Conservation (phyloP, 1,140 invertebrate genomes). For the Radopholus similis region DNA sequence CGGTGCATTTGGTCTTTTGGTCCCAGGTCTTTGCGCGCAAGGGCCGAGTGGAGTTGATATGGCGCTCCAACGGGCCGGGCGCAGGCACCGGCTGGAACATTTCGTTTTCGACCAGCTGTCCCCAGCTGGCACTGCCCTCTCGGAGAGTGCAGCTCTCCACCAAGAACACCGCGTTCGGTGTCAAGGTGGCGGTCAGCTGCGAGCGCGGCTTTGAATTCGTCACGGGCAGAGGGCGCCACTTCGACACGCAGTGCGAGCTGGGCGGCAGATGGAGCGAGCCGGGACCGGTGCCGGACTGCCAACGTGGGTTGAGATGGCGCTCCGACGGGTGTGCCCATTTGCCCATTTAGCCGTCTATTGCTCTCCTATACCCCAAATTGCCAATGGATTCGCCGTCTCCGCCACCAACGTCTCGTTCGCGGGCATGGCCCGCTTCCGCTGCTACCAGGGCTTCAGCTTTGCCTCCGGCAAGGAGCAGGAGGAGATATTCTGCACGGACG, state of each 20-base stretch:
- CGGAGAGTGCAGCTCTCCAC: conserved; percentile 73
- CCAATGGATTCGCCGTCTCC: conserved; percentile 90
- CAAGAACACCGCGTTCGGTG: conserved; percentile 84
- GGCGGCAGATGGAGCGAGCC: conserved; percentile 86
- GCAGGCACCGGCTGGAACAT: conserved; percentile 80
- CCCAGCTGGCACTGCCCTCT: conserved; percentile 74
- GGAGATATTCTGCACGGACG: conserved; percentile 61
- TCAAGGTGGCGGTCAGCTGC: conserved; percentile 81
- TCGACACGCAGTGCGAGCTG: conserved; percentile 69
- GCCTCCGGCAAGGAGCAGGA: conserved; percentile 79
- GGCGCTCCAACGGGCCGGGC: conserved; percentile 80
- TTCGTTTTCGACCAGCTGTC: conserved; percentile 87
- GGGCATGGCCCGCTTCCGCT: conserved; percentile 87
- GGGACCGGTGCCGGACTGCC: conserved; percentile 82
- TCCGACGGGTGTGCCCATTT: background rate
- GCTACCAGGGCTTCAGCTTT: conserved; percentile 91
- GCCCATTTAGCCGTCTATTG: conserved; percentile 79
- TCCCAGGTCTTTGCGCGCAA: conserved; percentile 78
- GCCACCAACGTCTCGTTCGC: conserved; percentile 88
- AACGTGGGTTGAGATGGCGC: conserved; percentile 66
- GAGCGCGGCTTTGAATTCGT: conserved; percentile 89
- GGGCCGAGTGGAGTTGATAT: conserved; percentile 82
- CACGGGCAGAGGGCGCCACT: conserved; percentile 63
- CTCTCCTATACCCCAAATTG: conserved; percentile 91
- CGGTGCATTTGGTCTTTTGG: background rate